A percentile compares a stretch with the other conserved stretches of the same genome.
These are phyloP conservation scores for Lethocerus indicus DNA, from an alignment of 1,140 invertebrate species.

Conservation along the genomic window DNA sequence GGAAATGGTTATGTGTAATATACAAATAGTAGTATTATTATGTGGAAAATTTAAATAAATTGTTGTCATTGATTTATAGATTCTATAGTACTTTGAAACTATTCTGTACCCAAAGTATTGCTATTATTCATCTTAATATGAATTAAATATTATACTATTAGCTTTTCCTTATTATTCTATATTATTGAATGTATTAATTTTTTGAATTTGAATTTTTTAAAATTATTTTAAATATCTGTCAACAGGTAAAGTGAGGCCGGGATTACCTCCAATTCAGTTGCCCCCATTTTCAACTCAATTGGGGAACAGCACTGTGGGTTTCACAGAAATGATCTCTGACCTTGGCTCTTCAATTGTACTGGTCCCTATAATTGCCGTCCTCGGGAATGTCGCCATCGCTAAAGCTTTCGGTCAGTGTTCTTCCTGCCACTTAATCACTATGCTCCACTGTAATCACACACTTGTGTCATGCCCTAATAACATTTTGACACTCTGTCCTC, in stretches of 20 bases:
- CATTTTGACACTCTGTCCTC: too few relatives aligned
- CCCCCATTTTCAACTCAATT: slow-evolving; percentile 43
- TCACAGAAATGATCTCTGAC: slow-evolving; percentile 41
- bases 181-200: neutral
- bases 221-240: slow-evolving; percentile 17
- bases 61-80: too few relatives aligned
- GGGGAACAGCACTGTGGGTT: slow-evolving; percentile 38
- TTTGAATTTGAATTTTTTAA: slow-evolving; percentile 22
- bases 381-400: slow-evolving; percentile 75
- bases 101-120: too few relatives aligned
- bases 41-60: too few relatives aligned
- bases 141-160: neutral
- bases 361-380: slow-evolving; percentile 58
- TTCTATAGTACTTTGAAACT: too few relatives aligned
- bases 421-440: neutral
- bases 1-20: too few relatives aligned
- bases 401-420: slow-evolving; percentile 60
- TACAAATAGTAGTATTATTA: too few relatives aligned
- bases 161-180: neutral
- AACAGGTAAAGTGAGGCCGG: slow-evolving; percentile 41
- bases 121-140: too few relatives aligned
- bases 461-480: too few relatives aligned
- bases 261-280: slow-evolving; percentile 38
- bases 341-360: slow-evolving; percentile 53
- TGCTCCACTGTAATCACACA: too few relatives aligned